Percentiles rank a stretch among this genome's conserved stretches.
These are phyloP conservation scores for Tetranychus cinnabarinus DNA, from an alignment of 1,140 invertebrate species.

Conservation along the genomic window DNA sequence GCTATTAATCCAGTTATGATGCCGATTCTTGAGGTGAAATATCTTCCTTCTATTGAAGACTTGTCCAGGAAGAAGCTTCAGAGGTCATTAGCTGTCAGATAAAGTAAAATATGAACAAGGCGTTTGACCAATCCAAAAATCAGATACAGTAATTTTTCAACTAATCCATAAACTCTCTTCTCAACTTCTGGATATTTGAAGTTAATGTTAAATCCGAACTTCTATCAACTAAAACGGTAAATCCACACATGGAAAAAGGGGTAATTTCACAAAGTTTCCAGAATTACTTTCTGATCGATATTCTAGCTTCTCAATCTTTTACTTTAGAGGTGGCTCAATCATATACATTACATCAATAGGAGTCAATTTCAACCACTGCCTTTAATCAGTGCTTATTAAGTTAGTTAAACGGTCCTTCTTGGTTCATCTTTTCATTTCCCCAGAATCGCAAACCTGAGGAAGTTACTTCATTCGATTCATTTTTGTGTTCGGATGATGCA, in stretches of 20 bases:
- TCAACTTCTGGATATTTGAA: constrained; percentile 66
- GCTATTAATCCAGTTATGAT: constrained; percentile 66
- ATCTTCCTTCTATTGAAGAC: no score
- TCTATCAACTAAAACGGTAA: constrained; percentile 58
- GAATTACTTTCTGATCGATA: neutral
- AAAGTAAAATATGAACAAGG: no score
- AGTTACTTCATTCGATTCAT: constrained; percentile 54
- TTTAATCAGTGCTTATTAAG: constrained; percentile 66
- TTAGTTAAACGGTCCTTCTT: constrained; percentile 79
- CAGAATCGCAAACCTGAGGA: constrained; percentile 42
- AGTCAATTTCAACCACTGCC: constrained; percentile 55
- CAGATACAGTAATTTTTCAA: constrained; percentile 9
- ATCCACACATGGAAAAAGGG: constrained; percentile 54
- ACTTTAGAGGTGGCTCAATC: constrained; percentile 36
- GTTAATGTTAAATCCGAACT: constrained; percentile 76
- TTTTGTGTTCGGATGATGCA: constrained; percentile 70
- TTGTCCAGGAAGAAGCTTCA: no score
- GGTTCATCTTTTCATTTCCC: constrained; percentile 31
- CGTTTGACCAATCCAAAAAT: no score
- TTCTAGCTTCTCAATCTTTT: neutral
- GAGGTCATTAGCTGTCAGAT: no score
- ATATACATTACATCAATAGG: constrained; percentile 71
- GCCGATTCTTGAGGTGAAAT: constrained; percentile 43
- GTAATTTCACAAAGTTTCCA: constrained; percentile 9
- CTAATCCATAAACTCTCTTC: neutral